These are phyloP conservation scores for Halichoeres trimaculatus DNA, from an alignment of 2,113 vertebrate species.

Conservation along the genomic window DNA sequence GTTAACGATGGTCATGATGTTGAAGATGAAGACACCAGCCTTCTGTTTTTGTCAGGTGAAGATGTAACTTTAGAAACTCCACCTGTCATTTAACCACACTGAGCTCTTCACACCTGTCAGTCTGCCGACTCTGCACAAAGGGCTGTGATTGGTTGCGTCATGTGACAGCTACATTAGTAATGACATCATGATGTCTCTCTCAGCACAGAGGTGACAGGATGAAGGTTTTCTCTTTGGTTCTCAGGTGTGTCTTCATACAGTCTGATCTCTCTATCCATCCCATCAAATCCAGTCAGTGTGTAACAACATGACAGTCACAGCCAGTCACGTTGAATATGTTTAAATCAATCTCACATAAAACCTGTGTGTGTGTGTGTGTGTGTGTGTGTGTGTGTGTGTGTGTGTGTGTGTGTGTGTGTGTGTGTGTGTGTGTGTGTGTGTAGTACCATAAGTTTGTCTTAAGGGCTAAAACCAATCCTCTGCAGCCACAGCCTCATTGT, in stretches of 20 bases:
- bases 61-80: slow-evolving; percentile 60
- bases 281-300: too few species aligned
- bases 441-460: too few species aligned
- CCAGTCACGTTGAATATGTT: too few species aligned
- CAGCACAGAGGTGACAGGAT: not conserved
- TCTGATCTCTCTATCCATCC: not conserved
- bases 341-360: too few species aligned
- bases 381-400: too few species aligned
- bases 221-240: not conserved
- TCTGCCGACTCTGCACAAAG: not conserved
- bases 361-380: too few species aligned
- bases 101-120: too few species aligned
- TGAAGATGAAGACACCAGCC: not conserved
- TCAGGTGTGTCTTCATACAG: not conserved
- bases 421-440: too few species aligned
- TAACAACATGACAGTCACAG: too few species aligned
- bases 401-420: too few species aligned
- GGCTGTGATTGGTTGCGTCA: not conserved
- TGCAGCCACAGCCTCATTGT: too few species aligned
- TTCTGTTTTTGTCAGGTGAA: slow-evolving; percentile 34
- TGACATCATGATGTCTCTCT: not conserved
- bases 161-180: not conserved
- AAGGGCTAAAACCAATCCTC: too few species aligned
- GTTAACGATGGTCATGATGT: slow-evolving; percentile 60
- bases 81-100: slow-evolving; percentile 18